These are phyloP conservation scores for Ectemnius lituratus DNA, from an alignment of 2,888 invertebrate species.

Conservation along the genomic window DNA sequence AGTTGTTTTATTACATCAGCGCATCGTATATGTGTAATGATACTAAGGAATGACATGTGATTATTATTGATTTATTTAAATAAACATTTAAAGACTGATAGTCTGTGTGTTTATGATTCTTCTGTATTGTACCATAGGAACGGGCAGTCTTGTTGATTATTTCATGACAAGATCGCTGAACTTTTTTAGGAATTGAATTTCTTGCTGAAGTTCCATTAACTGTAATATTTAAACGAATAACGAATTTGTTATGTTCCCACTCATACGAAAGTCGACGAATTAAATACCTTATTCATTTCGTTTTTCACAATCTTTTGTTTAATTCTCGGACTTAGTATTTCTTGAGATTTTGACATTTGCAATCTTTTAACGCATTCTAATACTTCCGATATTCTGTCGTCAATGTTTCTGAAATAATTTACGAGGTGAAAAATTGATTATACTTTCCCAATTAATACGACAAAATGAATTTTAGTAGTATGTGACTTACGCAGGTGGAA, in stretches of 20 bases:
- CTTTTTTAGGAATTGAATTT: slow-evolving; percentile 78
- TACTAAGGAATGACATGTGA: slow-evolving; percentile 40
- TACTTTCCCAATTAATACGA: too few relatives aligned
- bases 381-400: slow-evolving; percentile 74
- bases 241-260: not conserved
- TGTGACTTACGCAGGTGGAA: slow-evolving; percentile 51
- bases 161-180: slow-evolving; percentile 56
- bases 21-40: slow-evolving; percentile 30
- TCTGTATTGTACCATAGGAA: not conserved
- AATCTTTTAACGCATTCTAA: slow-evolving; percentile 73
- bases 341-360: slow-evolving; percentile 41
- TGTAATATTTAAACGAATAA: slow-evolving; percentile 73
- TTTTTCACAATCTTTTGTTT: slow-evolving; percentile 80
- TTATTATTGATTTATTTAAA: slow-evolving; percentile 56
- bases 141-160: not conserved
- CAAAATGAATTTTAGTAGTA: not conserved
- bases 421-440: too few relatives aligned
- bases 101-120: slow-evolving; percentile 5
- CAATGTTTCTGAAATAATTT: slow-evolving; percentile 58
- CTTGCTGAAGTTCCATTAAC: slow-evolving; percentile 81
- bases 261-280: slow-evolving; percentile 9
- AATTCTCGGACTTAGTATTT: slow-evolving; percentile 76
- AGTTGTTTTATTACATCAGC: not conserved
- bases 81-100: slow-evolving; percentile 55
- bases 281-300: slow-evolving; percentile 82